Base-by-base conservation (phyloP, 2,797 vertebrate genomes). In the Pangasius krempfi region DNA sequence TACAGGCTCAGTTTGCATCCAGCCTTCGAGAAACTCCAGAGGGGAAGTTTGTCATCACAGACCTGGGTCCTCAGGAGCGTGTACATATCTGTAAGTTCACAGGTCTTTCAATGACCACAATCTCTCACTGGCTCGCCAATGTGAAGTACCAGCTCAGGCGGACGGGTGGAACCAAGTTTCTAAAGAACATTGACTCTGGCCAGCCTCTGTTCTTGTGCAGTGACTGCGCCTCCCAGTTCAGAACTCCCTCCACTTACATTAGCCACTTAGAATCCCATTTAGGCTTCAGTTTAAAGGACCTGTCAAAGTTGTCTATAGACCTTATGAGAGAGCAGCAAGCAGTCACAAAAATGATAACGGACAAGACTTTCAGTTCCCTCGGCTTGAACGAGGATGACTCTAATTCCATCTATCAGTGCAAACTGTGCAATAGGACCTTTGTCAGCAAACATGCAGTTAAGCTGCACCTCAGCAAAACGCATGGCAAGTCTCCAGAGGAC, bases 91-190 rank as follows among this genome's bases (percentile, higher is more conserved):
- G 98, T 95, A 99, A 99, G 97, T 99, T 99, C 95, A 99, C 98
- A 56, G 98, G 98, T 94, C 98, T 99, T 89, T 99, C 98, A 91
- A 99, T 99, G 98, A 99, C 98, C 94, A 99, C 98, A 94, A 99
- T 99, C 96, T 99, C 98, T 94, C 98, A 99, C 97, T 99, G 98
- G 98, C 96, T 99, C 96, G 98, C 98, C 95, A 99, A 99, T 92
- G 98, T 99, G 90, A 99, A 99, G 95, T 99, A 99, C 95, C 98
- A 99, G 94, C 96, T 99, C 94, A 97, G 99, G 94, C 97, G 98
- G 97, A 99, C 98, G 96, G 98, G 98, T 89, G 96, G 98, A 92
- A 99, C 98, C 92, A 99, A 99, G 93, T 99, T 99, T 96, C 97
- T 99, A 91, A 99, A 99, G 96, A 99, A 98, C 94, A 97, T 99